Evolutionary conservation across 1,140 invertebrate species (phyloP).

Genomic region (Tachypleus tridentatus): DNA sequence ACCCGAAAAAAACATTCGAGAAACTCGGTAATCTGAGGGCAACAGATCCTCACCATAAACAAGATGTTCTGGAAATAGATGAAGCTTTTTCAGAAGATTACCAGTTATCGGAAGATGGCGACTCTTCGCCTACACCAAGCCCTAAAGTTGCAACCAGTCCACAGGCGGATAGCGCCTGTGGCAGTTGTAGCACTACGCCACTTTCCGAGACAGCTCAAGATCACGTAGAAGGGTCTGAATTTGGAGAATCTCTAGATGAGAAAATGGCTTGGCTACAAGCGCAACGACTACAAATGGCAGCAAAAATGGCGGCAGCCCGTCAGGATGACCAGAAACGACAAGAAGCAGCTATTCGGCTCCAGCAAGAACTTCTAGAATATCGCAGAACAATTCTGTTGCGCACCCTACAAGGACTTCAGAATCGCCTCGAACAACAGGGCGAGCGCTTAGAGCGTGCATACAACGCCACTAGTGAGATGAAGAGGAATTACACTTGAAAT

Average conservation of each 20-base stretch:
- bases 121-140: neutral
- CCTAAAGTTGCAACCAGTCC: neutral
- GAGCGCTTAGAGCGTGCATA: neutral
- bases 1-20: neutral
- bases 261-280: neutral
- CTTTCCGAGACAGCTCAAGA: neutral
- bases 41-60: neutral
- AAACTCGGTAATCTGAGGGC: neutral
- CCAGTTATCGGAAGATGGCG: neutral
- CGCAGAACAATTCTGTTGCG: neutral
- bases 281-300: neutral
- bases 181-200: neutral
- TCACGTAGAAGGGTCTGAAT: neutral
- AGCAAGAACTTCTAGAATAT: neutral
- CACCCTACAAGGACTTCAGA: neutral
- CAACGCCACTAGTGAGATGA: too few relatives aligned
- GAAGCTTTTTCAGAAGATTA: slow-evolving; percentile 1
- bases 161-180: slow-evolving; percentile 1
- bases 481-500: too few relatives aligned
- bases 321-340: neutral
- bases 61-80: neutral
- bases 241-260: neutral
- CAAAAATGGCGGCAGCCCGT: neutral
- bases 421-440: neutral
- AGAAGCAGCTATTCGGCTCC: neutral